These are phyloP conservation scores for Syngnathus typhle DNA, from an alignment of 2,113 vertebrate genomes.

Conservation along the genomic window DNA sequence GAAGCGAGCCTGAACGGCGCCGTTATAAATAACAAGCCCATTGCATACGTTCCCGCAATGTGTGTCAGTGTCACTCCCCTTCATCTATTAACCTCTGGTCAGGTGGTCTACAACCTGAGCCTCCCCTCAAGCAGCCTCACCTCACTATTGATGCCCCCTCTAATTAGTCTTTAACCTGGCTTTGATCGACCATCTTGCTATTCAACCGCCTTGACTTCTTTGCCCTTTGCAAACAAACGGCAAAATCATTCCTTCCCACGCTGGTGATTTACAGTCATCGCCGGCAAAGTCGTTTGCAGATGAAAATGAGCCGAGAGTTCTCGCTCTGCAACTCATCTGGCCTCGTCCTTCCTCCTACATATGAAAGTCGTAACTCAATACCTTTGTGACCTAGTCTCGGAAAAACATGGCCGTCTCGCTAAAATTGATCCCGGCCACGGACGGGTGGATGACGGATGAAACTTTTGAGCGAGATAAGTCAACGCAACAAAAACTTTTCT, in stretches of 20 bases:
- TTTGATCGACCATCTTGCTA: constrained; percentile 47
- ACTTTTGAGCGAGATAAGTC: constrained; percentile 28
- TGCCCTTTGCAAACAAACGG: constrained; percentile 55
- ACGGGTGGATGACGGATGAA: constrained; percentile 36
- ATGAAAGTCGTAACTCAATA: constrained; percentile 52
- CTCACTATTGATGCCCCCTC: constrained; percentile 48
- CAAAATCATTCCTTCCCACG: constrained; percentile 57
- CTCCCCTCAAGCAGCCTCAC: constrained; percentile 8
- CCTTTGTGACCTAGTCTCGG: constrained; percentile 26
- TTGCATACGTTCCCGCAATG: constrained; percentile 33
- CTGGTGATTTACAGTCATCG: constrained; percentile 68
- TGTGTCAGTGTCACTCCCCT: constrained; percentile 33
- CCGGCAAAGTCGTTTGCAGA: constrained; percentile 52
- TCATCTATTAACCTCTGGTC: constrained; percentile 59
- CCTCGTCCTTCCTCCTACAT: constrained; percentile 13
- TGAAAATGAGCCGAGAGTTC: constrained; percentile 53
- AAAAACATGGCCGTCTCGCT: constrained; percentile 12
- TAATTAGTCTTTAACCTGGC: constrained; percentile 60
- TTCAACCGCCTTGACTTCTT: constrained; percentile 30
- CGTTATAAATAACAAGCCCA: constrained; percentile 27
- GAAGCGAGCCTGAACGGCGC: not conserved
- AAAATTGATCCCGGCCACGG: constrained; percentile 28
- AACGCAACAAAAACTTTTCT: constrained; percentile 27
- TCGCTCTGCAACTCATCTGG: constrained; percentile 56
- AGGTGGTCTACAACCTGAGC: constrained; percentile 35